phyloP scores from a whole-genome alignment of 2,113 vertebrate genomes.

The Cricetomys ansorgei region DNA sequence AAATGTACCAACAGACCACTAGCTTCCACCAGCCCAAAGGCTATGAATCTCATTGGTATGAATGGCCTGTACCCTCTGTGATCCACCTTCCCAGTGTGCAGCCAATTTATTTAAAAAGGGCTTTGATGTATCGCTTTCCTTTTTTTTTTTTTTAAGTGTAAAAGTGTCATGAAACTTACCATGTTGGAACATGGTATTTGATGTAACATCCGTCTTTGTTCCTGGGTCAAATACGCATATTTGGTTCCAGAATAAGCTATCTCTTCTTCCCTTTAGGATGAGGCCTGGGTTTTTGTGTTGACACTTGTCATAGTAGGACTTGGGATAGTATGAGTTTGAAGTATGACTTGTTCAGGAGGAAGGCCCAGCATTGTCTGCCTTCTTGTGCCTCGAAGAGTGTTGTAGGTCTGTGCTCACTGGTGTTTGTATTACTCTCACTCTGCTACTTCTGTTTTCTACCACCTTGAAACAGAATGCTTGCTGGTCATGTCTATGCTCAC shows the following conservation, averaged over 20 bases:
- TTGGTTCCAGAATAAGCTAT: background rate
- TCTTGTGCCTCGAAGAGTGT: background rate
- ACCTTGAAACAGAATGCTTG: background rate
- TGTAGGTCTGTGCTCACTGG: fast-evolving
- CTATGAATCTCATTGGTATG: background rate
- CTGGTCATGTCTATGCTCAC: background rate
- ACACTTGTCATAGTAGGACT: background rate
- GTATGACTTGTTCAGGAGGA: background rate
- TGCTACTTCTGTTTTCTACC: background rate
- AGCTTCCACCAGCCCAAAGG: background rate
- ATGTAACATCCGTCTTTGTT: background rate
- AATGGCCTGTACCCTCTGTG: background rate
- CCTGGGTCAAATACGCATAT: background rate
- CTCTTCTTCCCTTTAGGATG: background rate
- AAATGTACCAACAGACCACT: background rate
- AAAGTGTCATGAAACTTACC: background rate
- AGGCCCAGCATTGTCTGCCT: background rate
- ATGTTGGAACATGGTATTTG: background rate
- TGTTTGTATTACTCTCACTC: background rate
- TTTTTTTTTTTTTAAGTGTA: background rate
- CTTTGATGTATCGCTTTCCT: background rate
- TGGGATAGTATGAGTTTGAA: background rate
- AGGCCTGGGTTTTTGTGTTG: background rate
- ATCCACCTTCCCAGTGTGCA: background rate
- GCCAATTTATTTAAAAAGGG: background rate